Base-by-base conservation (phyloP, 2,113 vertebrate species). In the Nycticebus coucang region DNA sequence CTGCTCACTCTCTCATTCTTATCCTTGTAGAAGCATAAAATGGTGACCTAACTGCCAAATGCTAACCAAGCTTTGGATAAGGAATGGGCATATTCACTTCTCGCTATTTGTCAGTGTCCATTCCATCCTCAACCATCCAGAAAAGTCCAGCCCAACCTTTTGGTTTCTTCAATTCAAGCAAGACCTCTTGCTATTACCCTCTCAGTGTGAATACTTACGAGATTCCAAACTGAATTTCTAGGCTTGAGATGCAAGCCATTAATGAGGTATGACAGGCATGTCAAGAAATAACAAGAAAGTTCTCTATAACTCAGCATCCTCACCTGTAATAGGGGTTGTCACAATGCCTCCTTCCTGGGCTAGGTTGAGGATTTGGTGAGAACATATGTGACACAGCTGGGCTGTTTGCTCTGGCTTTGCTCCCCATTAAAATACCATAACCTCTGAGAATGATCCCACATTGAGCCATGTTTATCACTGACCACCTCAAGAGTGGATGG, bases 351-450 rank as follows among this genome's bases (percentile, higher is more conserved):
- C 91, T 21, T 68, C 6, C 74, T 84, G 45, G 14, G 5, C n/a
- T 78, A 19, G 14, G 2, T 41, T 92, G 75, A 22, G 5, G 21
- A 95, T 91, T 92, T 6, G 81, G 11, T 86, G 74, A 95, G 50
- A 93, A 90, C 77, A 64, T 92, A 87, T 85, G 60, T 94, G 64
- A 89, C 37, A 53, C 50, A 95, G 41, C 64, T 87, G 35, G 66
- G 37, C 35, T 86, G 87, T 93, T 87, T 91, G 19, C 55, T 97
- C 69, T 95, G 72, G 37, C 50, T 96, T 84, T 91, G 19, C 50
- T 93, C 69, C 53, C 75, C 93, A 13, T 89, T 87, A 75, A 93
- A 94, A 89, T 94, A 57, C 37, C 83, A 96, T 74, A 91, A 95
- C 18, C 37, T 62, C 8, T 89, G 26, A 68, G 3, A 95, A 33